Base-by-base conservation (phyloP, 2,888 invertebrate species). In the Calameuta filiformis region DNA sequence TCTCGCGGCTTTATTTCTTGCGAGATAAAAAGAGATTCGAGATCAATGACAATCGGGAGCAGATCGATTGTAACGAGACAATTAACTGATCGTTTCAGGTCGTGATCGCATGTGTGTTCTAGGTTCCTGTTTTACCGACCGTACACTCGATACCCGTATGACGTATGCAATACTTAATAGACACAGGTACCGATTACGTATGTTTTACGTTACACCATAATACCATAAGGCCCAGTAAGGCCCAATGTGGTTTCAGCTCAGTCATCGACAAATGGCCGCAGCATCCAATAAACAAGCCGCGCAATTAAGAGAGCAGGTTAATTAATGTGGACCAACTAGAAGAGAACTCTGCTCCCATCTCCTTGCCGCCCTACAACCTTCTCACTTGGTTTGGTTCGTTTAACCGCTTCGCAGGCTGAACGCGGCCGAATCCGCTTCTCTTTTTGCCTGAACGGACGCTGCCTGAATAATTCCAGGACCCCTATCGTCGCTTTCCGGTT, bases 221-320 rank as follows among this genome's bases (percentile, higher is more conserved):
- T 56, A 9, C 56, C 56, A 23, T 56, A 56, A 4, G 56, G 6
- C 4, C 40, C 40, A 15, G 40, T 40, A 23, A 40, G 40, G 40
- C 56, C 15, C 56, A 56, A 56, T 23, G 56, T 56, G 23, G 9
- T 56, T 56, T 34, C 71, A 12, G 69, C 35, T 34, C 33, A 35
- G 40, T 71, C 75, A 73, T 86, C 86, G 87, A 87, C 87, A 87
- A 87, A 87, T 87, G 87, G 86, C 84, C 83, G 81, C 85, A 83
- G 85, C 85, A 84, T 86, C 87, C 87, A 85, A 87, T 87, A 87
- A 87, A 87, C 87, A 87, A 86, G 87, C 85, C 85, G 86, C 86
- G 87, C 87, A 87, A 87, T 87, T 87, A 87, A 87, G 87, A 86
- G 87, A 87, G 87, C 87, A 84, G 87, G 87, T 87, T 87, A 87